A percentile compares a stretch with the other conserved stretches of the same genome.
These are phyloP conservation scores for Sphyrna mokarran DNA, from an alignment of 2,113 vertebrate genomes.

Conservation along the genomic window DNA sequence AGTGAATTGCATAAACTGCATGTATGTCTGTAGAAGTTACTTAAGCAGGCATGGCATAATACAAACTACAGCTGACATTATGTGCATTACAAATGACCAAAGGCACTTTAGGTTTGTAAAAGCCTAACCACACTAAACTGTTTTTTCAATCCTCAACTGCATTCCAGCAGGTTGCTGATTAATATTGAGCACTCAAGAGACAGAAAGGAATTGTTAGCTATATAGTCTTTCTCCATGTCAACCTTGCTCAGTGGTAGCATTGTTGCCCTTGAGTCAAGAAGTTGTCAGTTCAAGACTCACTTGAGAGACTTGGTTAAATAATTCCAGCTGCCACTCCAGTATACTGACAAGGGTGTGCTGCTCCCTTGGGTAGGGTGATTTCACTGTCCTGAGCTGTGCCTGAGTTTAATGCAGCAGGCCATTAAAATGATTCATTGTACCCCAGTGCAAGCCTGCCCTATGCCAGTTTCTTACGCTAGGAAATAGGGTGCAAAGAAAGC, in stretches of 20 bases:
- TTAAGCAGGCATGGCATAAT: background rate
- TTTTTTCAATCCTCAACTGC: background rate
- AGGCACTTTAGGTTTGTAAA: background rate
- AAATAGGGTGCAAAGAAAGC: background rate
- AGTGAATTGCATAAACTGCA: background rate
- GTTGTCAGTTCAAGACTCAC: background rate
- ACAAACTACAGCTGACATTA: conserved; percentile 9
- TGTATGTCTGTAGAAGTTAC: background rate
- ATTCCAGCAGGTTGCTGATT: background rate
- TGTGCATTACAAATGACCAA: conserved; percentile 2
- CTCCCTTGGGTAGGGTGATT: background rate
- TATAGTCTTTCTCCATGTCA: background rate
- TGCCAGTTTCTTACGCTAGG: background rate
- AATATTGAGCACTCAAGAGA: background rate
- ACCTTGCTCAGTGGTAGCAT: background rate
- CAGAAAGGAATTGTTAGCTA: background rate
- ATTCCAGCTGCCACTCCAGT: background rate
- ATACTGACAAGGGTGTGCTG: background rate
- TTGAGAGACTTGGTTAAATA: background rate
- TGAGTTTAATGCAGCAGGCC: background rate
- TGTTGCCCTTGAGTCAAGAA: background rate
- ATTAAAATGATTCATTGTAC: background rate
- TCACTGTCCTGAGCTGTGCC: background rate
- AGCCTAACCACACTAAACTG: background rate
- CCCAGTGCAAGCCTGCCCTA: background rate